Conservation (phyloP, 2,797 vertebrate genomes). For the Loriculus beryllinus region DNA sequence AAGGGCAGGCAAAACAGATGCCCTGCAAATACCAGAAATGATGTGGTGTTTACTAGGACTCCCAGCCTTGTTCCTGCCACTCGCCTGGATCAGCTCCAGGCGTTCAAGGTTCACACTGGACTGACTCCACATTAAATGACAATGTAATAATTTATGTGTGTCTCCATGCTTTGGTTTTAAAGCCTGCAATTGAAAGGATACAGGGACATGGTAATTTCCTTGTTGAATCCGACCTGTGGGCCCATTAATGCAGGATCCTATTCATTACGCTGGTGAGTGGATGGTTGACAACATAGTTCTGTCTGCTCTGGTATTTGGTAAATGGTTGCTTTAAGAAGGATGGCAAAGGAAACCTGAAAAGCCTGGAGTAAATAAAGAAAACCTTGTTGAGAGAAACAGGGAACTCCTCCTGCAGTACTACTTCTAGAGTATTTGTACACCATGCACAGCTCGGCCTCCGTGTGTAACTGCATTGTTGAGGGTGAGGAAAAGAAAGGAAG, state of each 20-base stretch:
- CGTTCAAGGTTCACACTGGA: constrained; percentile 23
- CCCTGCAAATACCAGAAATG: constrained; percentile 56
- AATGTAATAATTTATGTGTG: neutral
- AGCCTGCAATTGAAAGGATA: constrained; percentile 29
- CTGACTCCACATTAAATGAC: constrained; percentile 42
- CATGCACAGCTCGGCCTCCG: rapidly evolving
- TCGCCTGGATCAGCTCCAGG: constrained; percentile 7
- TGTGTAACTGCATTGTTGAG: neutral
- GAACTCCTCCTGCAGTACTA: neutral
- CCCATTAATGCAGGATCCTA: neutral
- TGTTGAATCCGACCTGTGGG: neutral
- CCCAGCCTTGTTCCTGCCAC: neutral
- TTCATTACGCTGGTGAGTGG: neutral
- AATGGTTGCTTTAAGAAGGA: neutral
- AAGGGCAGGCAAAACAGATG: constrained; percentile 43
- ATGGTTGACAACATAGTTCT: neutral
- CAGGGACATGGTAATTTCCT: constrained; percentile 2
- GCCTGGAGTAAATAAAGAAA: neutral
- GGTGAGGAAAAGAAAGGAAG: neutral
- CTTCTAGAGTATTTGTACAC: neutral
- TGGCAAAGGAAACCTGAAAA: neutral
- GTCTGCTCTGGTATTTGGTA: neutral
- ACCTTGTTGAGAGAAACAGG: neutral
- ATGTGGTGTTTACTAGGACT: constrained; percentile 38
- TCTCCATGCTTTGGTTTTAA: constrained; percentile 25